phyloP scores from a whole-genome alignment of 2,888 invertebrate species.

The Junonia oenone region DNA sequence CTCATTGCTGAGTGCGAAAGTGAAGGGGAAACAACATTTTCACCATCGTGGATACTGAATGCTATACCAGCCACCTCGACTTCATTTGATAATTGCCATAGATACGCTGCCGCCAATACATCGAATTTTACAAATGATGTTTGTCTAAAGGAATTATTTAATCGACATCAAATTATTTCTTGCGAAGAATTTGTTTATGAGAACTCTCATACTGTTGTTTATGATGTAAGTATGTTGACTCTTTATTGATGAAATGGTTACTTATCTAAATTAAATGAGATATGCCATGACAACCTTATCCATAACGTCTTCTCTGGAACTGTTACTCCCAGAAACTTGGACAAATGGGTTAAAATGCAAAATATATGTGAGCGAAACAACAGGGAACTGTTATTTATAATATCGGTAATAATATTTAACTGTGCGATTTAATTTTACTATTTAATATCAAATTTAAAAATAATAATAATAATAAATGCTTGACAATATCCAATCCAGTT shows the following conservation, averaged over 20 bases:
- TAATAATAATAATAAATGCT: no score
- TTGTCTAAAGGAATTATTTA: slow-evolving; percentile 37
- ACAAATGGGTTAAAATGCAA: no score
- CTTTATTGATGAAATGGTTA: no score
- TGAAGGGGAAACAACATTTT: slow-evolving; percentile 35
- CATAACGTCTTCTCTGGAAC: no score
- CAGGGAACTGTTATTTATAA: no score
- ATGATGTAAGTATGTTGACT: slow-evolving; percentile 41
- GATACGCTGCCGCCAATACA: slow-evolving; percentile 38
- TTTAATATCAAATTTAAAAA: no score
- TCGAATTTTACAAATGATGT: slow-evolving; percentile 9
- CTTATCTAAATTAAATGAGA: no score
- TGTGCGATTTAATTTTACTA: no score
- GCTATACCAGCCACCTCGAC: slow-evolving; percentile 48
- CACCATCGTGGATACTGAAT: slow-evolving; percentile 53
- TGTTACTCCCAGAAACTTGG: no score
- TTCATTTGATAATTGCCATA: slow-evolving; percentile 50
- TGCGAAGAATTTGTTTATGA: slow-evolving; percentile 41
- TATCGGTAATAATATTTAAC: no score
- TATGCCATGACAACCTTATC: background rate
- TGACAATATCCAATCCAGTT: no score
- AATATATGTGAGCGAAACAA: no score
- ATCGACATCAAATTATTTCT: slow-evolving; percentile 20
- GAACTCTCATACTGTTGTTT: slow-evolving; percentile 37
- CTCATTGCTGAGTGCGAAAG: slow-evolving; percentile 39